Percentiles rank a stretch among this genome's conserved stretches.
Conservation (phyloP, 2,113 vertebrate species). For the Tetrax tetrax region DNA sequence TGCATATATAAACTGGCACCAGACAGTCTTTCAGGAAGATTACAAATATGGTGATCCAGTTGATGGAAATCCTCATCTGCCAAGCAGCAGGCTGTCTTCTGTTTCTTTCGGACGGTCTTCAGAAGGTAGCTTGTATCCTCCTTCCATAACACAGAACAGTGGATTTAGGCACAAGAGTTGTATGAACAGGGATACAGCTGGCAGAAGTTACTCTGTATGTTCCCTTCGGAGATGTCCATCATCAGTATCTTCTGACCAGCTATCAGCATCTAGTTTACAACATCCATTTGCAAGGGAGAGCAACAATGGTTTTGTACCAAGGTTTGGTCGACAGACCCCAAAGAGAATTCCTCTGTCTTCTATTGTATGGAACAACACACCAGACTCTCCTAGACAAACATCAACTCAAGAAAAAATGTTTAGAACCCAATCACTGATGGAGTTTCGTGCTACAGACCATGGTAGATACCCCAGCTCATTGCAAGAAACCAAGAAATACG, state of each 20-base stretch:
- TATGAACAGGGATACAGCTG: slow-evolving; percentile 43
- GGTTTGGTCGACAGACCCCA: slow-evolving; percentile 60
- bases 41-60: not conserved
- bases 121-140: slow-evolving; percentile 71
- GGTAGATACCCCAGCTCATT: slow-evolving; percentile 17
- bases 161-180: slow-evolving; percentile 60
- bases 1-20: slow-evolving; percentile 72
- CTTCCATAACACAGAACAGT: slow-evolving; percentile 22
- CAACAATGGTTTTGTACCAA: slow-evolving; percentile 58
- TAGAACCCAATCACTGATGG: slow-evolving; percentile 68
- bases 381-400: slow-evolving; percentile 35
- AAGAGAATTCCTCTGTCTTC: slow-evolving; percentile 79
- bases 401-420: slow-evolving; percentile 44
- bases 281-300: slow-evolving; percentile 42
- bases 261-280: slow-evolving; percentile 67
- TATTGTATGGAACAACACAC: slow-evolving; percentile 75
- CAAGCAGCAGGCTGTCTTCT: slow-evolving; percentile 4
- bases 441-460: slow-evolving; percentile 51
- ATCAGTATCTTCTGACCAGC: slow-evolving; percentile 30
- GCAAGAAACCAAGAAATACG: slow-evolving; percentile 53
- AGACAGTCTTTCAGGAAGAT: slow-evolving; percentile 52
- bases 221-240: slow-evolving; percentile 56
- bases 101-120: slow-evolving; percentile 62
- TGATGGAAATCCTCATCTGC: slow-evolving; percentile 37
- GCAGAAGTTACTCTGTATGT: slow-evolving; percentile 71